Percentiles rank a stretch among this genome's conserved stretches.
phyloP scores from a whole-genome alignment of 2,113 vertebrate species.

The Bombycilla garrulus region DNA sequence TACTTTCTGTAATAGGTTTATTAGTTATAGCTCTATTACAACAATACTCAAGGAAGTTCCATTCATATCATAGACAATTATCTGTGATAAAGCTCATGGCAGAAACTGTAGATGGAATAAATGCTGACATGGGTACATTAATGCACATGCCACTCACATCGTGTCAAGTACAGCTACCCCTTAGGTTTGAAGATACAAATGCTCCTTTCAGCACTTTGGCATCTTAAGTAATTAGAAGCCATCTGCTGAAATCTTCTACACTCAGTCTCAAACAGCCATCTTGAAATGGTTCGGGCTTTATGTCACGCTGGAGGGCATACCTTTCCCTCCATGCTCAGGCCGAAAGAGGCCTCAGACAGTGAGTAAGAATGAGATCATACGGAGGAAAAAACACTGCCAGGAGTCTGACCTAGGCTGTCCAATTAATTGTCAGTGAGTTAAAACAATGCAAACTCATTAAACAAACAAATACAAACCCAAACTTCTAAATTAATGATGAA shows the following conservation, averaged over 20 bases:
- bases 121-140: constrained; percentile 52
- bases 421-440: constrained; percentile 43
- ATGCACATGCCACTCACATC: constrained; percentile 51
- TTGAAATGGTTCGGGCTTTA: constrained; percentile 43
- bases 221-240: constrained; percentile 67
- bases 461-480: constrained; percentile 20
- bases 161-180: constrained; percentile 60
- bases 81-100: constrained; percentile 53
- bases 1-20: constrained; percentile 33
- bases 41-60: constrained; percentile 36
- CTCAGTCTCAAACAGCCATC: constrained; percentile 52
- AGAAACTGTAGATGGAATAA: constrained; percentile 56
- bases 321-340: not conserved
- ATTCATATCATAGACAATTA: constrained; percentile 57
- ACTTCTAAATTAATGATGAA: constrained; percentile 8
- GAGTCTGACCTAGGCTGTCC: constrained; percentile 22
- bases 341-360: constrained; percentile 32
- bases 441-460: constrained; percentile 33
- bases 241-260: constrained; percentile 53
- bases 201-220: constrained; percentile 63
- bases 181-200: constrained; percentile 57
- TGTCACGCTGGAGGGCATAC: constrained; percentile 46
- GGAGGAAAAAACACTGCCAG: constrained; percentile 6
- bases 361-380: constrained; percentile 34
- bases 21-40: constrained; percentile 52